Percentiles rank a stretch among this genome's conserved stretches.
phyloP scores from a whole-genome alignment of 2,797 vertebrate genomes.

The Prunella strophiata region DNA sequence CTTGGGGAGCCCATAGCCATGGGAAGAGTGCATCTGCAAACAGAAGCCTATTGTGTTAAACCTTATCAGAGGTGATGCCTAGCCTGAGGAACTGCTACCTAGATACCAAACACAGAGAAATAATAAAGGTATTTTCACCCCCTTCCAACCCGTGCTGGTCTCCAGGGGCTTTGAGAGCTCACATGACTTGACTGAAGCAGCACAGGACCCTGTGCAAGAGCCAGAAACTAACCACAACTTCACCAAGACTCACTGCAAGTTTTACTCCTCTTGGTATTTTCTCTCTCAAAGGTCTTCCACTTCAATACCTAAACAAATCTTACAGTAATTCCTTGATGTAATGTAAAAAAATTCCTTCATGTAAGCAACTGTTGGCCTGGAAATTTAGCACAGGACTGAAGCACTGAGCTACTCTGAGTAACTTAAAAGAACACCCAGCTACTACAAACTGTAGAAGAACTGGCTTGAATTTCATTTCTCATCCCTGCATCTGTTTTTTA shows the following conservation, averaged over 20 bases:
- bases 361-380: background rate
- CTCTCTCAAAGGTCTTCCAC: background rate
- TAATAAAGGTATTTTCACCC: background rate
- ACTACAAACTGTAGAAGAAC: background rate
- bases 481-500: background rate
- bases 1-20: background rate
- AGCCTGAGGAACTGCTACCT: background rate
- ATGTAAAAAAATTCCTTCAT: background rate
- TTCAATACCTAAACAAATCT: background rate
- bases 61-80: background rate
- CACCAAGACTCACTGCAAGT: background rate
- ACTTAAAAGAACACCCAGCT: background rate
- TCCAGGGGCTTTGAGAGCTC: background rate
- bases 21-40: background rate
- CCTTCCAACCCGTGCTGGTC: background rate
- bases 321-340: background rate
- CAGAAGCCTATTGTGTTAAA: background rate
- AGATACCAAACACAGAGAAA: background rate
- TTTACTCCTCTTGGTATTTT: background rate
- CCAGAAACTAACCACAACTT: background rate
- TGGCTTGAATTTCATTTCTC: background rate
- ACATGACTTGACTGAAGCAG: background rate
- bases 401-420: background rate
- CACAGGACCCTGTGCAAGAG: background rate
- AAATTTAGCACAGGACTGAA: background rate